Percentiles rank a stretch among this genome's conserved stretches.
Evolutionary conservation across 2,113 vertebrate species (phyloP).

Genomic region (Cephalopholis sonnerati): DNA sequence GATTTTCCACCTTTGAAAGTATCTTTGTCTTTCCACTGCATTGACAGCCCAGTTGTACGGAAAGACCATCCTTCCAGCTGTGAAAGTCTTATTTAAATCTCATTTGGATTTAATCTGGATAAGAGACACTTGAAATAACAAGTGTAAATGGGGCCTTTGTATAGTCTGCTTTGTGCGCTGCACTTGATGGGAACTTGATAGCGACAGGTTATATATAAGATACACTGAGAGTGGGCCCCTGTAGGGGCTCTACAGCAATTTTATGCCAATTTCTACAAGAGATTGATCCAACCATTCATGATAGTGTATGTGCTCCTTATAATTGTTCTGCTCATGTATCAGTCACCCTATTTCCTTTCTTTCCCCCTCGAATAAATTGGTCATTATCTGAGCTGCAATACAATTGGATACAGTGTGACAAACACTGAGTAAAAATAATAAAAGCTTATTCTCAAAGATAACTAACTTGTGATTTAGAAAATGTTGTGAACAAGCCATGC

Average conservation of each 20-base stretch:
- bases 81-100: too few relatives aligned
- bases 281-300: background rate
- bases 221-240: background rate
- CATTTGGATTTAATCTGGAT: too few relatives aligned
- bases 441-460: background rate
- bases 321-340: background rate
- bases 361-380: background rate
- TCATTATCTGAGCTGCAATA: background rate
- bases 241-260: background rate
- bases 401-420: background rate
- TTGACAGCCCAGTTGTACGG: too few relatives aligned
- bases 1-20: too few relatives aligned
- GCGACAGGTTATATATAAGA: background rate
- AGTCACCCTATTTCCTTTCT: background rate
- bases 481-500: too few relatives aligned
- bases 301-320: background rate
- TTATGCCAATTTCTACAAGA: background rate
- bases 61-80: too few relatives aligned
- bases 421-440: background rate
- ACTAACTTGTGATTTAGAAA: background rate
- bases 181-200: background rate
- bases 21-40: too few relatives aligned
- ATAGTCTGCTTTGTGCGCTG: background rate
- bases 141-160: background rate
- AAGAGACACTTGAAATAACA: background rate